phyloP scores from a whole-genome alignment of 2,113 vertebrate genomes.

The Hyperoodon ampullatus region DNA sequence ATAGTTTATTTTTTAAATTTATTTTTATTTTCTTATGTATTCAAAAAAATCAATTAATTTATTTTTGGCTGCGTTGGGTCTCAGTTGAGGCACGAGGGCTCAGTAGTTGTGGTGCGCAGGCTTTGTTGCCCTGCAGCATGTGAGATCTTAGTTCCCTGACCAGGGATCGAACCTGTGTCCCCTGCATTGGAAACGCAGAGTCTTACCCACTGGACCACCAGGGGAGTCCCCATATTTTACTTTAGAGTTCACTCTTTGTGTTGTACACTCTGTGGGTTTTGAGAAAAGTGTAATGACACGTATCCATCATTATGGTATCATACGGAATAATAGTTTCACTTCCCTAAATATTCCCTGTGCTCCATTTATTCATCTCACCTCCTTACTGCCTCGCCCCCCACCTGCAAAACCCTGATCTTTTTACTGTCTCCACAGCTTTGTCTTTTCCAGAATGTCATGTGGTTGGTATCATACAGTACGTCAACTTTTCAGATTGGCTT shows the following conservation, averaged over 20 bases:
- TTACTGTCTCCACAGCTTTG: no score
- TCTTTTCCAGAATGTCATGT: fast-evolving
- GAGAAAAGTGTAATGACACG: background rate
- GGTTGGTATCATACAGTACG: background rate
- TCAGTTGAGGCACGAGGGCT: background rate
- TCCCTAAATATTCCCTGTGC: background rate
- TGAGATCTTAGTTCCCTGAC: background rate
- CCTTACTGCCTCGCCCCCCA: fast-evolving
- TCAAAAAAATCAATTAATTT: no score
- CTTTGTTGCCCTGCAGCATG: background rate
- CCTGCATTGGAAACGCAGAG: background rate
- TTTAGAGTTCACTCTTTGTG: background rate
- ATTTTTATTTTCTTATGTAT: no score
- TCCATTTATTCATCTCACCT: fast-evolving
- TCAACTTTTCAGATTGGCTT: background rate
- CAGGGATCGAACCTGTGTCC: background rate
- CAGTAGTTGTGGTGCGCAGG: fast-evolving
- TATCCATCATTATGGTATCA: background rate
- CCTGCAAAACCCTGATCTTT: background rate
- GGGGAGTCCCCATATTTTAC: background rate
- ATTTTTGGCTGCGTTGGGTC: background rate
- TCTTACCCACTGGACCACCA: background rate
- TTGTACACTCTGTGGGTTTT: background rate
- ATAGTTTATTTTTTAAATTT: background rate
- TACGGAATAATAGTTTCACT: fast-evolving